phyloP scores from a whole-genome alignment of 2,888 invertebrate genomes.

The Synanthedon andrenaeformis region DNA sequence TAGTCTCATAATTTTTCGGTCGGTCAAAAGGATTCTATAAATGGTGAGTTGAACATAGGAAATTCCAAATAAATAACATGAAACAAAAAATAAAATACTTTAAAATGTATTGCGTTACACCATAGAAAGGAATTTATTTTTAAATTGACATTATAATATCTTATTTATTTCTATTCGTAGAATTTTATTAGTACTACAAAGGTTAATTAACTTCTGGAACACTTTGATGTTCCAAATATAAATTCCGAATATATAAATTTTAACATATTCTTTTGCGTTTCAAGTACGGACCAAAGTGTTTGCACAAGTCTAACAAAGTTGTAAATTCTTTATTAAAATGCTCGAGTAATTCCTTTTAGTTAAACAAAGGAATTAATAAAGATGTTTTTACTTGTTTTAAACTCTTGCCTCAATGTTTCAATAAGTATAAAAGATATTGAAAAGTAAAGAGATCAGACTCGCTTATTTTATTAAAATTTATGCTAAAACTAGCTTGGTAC shows the following conservation, averaged over 20 bases:
- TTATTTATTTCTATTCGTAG: neutral
- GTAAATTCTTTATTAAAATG: constrained; percentile 17
- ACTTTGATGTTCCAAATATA: too few relatives aligned
- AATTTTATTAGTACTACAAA: too few relatives aligned
- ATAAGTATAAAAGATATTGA: neutral
- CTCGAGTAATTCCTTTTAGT: constrained; percentile 8
- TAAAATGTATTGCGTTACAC: neutral
- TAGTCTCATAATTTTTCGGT: too few relatives aligned
- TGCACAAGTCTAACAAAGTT: constrained; percentile 2
- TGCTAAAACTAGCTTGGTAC: too few relatives aligned
- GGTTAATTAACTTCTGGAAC: too few relatives aligned
- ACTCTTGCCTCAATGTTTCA: neutral
- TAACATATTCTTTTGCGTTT: neutral
- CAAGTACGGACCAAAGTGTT: neutral
- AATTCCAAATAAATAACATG: too few relatives aligned
- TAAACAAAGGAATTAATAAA: constrained; percentile 8
- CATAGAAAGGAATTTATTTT: too few relatives aligned
- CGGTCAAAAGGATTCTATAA: too few relatives aligned
- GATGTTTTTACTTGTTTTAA: neutral
- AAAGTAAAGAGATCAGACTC: neutral
- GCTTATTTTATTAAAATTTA: too few relatives aligned
- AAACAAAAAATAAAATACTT: too few relatives aligned
- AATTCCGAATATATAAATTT: too few relatives aligned
- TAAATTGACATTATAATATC: neutral
- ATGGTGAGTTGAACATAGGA: too few relatives aligned